phyloP scores from a whole-genome alignment of 2,888 invertebrate species.

The Cerastis rubricosa region DNA sequence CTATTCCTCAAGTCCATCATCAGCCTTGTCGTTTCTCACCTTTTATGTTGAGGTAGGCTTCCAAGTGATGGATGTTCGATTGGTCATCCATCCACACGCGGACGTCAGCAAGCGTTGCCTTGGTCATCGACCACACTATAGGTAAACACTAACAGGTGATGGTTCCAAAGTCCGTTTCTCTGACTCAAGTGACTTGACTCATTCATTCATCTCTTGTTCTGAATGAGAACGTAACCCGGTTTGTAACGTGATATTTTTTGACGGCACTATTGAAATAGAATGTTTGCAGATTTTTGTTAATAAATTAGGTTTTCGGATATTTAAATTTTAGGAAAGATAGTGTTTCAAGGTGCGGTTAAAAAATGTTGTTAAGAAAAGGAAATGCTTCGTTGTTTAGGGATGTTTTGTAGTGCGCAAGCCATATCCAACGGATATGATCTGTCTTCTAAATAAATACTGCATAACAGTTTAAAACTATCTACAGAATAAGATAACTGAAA shows the following conservation, averaged over 20 bases:
- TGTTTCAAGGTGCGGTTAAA: slow-evolving; percentile 27
- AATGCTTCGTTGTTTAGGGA: slow-evolving; percentile 6
- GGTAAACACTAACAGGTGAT: background rate
- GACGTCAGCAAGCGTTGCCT: background rate
- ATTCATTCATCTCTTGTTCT: slow-evolving; percentile 72
- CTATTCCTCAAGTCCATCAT: background rate
- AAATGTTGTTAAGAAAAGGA: slow-evolving; percentile 22
- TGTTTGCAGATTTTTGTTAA: slow-evolving; percentile 43
- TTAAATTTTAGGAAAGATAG: slow-evolving; percentile 37
- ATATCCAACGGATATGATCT: background rate
- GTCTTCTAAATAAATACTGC: background rate
- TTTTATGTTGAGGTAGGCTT: background rate
- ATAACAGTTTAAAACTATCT: background rate
- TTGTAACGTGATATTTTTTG: slow-evolving; percentile 58
- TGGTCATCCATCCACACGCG: background rate
- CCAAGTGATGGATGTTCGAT: background rate
- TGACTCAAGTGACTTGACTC: slow-evolving; percentile 56
- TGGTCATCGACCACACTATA: background rate
- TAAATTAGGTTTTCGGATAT: slow-evolving; percentile 48
- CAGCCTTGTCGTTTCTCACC: background rate
- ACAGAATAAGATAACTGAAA: background rate
- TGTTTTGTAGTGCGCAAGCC: background rate
- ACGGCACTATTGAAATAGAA: slow-evolving; percentile 50
- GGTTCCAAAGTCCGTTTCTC: slow-evolving; percentile 20
- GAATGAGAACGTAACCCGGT: slow-evolving; percentile 70